Percentiles rank a stretch among this genome's conserved stretches.
These are phyloP conservation scores for Haliclona indistincta DNA, from an alignment of 37 sponge, comb jelly and placozoan species.

Conservation along the genomic window DNA sequence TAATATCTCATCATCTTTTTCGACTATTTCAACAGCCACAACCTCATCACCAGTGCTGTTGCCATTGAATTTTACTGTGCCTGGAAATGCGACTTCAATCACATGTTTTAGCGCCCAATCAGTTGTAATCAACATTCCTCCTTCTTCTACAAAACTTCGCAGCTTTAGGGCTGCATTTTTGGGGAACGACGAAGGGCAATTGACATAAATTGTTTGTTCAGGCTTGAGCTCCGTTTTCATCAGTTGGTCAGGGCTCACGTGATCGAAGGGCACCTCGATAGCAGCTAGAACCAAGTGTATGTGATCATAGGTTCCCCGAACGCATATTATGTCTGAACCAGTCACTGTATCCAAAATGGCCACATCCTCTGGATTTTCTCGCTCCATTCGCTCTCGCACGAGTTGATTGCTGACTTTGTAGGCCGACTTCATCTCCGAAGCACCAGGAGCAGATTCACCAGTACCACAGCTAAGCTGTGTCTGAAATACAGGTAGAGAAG, in stretches of 20 bases:
- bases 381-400: slow-evolving; percentile 54
- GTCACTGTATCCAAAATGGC: slow-evolving; percentile 57
- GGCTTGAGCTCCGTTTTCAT: slow-evolving; percentile 57
- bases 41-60: slow-evolving; percentile 71
- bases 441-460: slow-evolving; percentile 28
- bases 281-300: slow-evolving; percentile 77
- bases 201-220: slow-evolving; percentile 82
- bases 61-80: slow-evolving; percentile 58
- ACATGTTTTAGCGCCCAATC: slow-evolving; percentile 84
- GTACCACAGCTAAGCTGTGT: neutral
- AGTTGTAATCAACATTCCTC: slow-evolving; percentile 77
- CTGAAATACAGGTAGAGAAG: neutral
- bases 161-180: slow-evolving; percentile 46
- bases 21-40: slow-evolving; percentile 73
- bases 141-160: slow-evolving; percentile 57
- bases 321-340: slow-evolving; percentile 69
- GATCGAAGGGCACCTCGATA: slow-evolving; percentile 47
- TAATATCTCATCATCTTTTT: slow-evolving; percentile 66
- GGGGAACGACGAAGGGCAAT: slow-evolving; percentile 67
- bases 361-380: slow-evolving; percentile 65
- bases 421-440: slow-evolving; percentile 62
- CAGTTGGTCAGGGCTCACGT: slow-evolving; percentile 31
- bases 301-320: slow-evolving; percentile 77
- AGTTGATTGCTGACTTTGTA: slow-evolving; percentile 59
- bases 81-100: slow-evolving; percentile 70